Conservation (phyloP, 1,140 invertebrate genomes). For the Brachionus rotundiformis region DNA sequence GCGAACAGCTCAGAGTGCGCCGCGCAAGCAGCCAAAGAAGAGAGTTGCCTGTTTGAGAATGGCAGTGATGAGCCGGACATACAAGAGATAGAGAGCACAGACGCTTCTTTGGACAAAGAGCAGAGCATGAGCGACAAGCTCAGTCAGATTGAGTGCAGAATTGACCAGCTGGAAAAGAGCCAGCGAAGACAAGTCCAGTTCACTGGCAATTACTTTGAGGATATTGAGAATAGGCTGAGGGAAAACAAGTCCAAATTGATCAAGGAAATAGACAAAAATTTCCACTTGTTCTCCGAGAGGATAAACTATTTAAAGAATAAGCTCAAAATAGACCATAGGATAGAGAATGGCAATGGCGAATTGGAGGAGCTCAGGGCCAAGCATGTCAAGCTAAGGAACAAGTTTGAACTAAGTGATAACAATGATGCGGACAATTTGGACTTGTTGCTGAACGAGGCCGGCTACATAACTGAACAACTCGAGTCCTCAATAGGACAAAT, state of each 20-base stretch:
- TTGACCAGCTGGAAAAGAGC: background rate
- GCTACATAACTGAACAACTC: background rate
- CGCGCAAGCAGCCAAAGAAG: background rate
- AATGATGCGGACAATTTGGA: background rate
- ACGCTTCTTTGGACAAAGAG: background rate
- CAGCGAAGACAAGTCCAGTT: background rate
- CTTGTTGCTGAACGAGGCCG: background rate
- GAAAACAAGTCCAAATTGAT: background rate
- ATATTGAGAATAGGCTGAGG: background rate
- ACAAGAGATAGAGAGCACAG: background rate
- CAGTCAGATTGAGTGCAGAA: background rate
- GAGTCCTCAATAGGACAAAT: background rate
- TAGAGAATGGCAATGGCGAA: background rate
- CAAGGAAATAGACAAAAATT: slow-evolving; percentile 19
- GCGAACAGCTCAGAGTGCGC: background rate
- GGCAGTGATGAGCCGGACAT: background rate
- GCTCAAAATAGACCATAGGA: background rate
- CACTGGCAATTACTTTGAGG: slow-evolving; percentile 13
- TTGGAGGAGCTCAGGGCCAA: background rate
- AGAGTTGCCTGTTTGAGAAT: background rate
- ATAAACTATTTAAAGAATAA: slow-evolving; percentile 34
- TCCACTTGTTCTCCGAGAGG: background rate
- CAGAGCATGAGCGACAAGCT: background rate
- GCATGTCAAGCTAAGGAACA: background rate
- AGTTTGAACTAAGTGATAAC: background rate